Conservation (phyloP, 2,113 vertebrate species). For the Lonchura striata region DNA sequence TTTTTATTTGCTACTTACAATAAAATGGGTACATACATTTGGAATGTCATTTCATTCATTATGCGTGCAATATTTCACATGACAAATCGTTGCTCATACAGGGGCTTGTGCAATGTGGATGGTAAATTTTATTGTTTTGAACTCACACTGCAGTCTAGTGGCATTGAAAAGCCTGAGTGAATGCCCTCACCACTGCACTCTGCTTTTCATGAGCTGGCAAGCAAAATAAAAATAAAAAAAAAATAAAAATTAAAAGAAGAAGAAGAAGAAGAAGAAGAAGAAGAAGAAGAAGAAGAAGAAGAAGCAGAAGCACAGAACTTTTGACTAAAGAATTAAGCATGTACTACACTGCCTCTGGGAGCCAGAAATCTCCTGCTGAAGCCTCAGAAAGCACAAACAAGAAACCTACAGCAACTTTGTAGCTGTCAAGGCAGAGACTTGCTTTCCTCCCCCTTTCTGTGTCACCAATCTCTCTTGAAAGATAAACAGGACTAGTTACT, state of each 20-base stretch:
- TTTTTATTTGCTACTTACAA: neutral
- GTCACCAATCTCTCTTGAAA: neutral
- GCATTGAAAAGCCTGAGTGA: neutral
- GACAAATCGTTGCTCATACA: accelerated
- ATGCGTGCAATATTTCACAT: neutral
- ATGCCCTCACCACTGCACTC: neutral
- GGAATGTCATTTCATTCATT: neutral
- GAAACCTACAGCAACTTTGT: neutral
- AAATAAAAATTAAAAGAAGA: no score
- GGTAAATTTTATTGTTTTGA: neutral
- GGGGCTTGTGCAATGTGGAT: neutral
- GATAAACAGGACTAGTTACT: neutral
- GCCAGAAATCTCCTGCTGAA: neutral
- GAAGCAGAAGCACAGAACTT: no score
- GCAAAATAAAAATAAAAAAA: neutral
- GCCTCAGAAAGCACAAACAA: neutral
- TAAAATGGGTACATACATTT: neutral
- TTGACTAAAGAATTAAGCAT: neutral
- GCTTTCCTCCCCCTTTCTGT: neutral
- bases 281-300: no score
- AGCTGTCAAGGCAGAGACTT: neutral
- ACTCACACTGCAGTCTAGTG: neutral
- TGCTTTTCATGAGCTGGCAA: neutral
- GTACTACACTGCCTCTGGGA: neutral
- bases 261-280: no score